Conservation (phyloP, 2,888 invertebrate genomes). For the Hydropsyche betteni region DNA sequence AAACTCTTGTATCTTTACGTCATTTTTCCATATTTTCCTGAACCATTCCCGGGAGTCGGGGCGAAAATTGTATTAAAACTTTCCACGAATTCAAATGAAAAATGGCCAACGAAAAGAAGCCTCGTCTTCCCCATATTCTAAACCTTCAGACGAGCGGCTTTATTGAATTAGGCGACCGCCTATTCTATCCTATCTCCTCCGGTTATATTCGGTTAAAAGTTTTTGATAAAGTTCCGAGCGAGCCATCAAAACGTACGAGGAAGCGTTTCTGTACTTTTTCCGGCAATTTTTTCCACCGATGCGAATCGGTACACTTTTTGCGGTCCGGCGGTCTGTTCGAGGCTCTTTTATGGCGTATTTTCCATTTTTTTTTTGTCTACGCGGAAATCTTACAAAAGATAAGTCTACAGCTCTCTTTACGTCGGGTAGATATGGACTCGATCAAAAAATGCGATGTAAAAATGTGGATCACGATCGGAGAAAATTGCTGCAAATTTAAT, state of each 20-base stretch:
- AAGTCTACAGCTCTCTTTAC: too few species aligned
- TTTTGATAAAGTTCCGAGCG: constrained; percentile 16
- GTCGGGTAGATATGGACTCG: too few species aligned
- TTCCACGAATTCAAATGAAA: constrained; percentile 31
- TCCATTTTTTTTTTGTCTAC: background rate
- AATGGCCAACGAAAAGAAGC: constrained; percentile 4
- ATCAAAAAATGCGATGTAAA: too few species aligned
- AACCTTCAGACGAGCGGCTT: constrained; percentile 22
- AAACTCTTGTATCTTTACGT: too few species aligned
- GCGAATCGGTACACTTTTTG: background rate
- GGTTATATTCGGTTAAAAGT: constrained; percentile 37
- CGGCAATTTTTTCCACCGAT: background rate
- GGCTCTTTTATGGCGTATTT: background rate
- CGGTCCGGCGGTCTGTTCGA: background rate
- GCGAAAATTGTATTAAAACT: constrained; percentile 38
- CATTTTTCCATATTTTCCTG: constrained; percentile 13
- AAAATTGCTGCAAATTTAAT: too few species aligned
- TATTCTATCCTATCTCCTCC: constrained; percentile 30
- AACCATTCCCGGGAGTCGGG: background rate
- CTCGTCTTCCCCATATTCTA: background rate
- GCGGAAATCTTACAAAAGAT: background rate
- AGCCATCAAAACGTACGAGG: constrained; percentile 18
- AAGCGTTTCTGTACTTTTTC: constrained; percentile 1
- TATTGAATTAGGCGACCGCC: constrained; percentile 39
- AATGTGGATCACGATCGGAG: too few species aligned